Evolutionary conservation across 1,140 invertebrate genomes (phyloP).

Genomic region (Tetraneura akinire): DNA sequence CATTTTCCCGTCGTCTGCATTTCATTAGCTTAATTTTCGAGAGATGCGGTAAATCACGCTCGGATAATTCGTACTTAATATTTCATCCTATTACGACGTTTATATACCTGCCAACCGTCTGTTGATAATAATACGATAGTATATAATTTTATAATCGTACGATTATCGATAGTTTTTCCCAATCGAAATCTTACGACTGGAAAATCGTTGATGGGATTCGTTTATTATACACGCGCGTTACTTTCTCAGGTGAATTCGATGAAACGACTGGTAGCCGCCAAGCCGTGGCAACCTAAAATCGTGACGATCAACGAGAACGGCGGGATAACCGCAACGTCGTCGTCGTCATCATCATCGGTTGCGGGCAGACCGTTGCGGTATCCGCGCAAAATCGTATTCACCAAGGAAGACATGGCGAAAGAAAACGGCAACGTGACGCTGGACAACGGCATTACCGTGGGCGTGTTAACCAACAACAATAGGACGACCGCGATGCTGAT

Average conservation of each 20-base stretch:
- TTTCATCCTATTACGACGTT: too few relatives aligned
- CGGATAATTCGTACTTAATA: too few relatives aligned
- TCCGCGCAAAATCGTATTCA: slow-evolving; percentile 18
- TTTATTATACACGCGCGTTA: too few relatives aligned
- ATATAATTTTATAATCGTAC: too few relatives aligned
- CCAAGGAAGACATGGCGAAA: neutral
- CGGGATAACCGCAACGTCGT: neutral
- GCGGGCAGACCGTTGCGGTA: neutral
- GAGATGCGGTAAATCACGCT: too few relatives aligned
- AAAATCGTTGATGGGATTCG: too few relatives aligned
- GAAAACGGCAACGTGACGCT: neutral
- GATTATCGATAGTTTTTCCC: too few relatives aligned
- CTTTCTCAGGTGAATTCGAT: slow-evolving; percentile 10
- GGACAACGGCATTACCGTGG: slow-evolving; percentile 18
- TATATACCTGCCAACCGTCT: too few relatives aligned
- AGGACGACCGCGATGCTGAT: slow-evolving; percentile 29
- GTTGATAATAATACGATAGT: too few relatives aligned
- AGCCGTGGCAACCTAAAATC: slow-evolving; percentile 11
- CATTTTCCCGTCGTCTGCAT: too few relatives aligned
- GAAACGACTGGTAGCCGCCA: slow-evolving; percentile 17
- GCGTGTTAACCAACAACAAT: slow-evolving; percentile 40
- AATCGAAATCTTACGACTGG: too few relatives aligned
- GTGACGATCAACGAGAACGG: slow-evolving; percentile 11
- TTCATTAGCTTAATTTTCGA: too few relatives aligned
- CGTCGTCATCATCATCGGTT: neutral